Base-by-base conservation (phyloP, 2,888 invertebrate species). In the Polyommatus icarus region DNA sequence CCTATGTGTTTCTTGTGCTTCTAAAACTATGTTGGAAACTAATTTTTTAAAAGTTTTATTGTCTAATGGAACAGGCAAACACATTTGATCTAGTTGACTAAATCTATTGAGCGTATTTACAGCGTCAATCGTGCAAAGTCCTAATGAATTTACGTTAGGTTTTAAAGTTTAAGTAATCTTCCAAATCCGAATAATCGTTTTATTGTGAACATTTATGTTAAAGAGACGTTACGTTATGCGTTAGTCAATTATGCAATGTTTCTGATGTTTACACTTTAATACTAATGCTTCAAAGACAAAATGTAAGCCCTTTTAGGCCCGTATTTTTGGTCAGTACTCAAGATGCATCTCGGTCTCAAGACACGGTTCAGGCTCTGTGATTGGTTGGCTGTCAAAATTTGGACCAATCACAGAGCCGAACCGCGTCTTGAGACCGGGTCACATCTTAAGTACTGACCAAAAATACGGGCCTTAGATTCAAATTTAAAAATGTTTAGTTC, bases 81-180 rank as follows among this genome's bases (percentile, higher is more conserved):
- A 54, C 50, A 54, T 75, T 29, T 50, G 50, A 73, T 50, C 75
- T 50, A 75, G 24, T 57, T 6, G 20, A n/a, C 72, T 77, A 77
- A 72, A 59, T 72, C 77, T 77, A 77, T 71, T 57, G 57, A 77
- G 85, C 88, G 77, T 80, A 78, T 75, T 78, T 80, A 78, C 61
- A 77, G 79, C 46, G 77, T 54, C 4, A 76, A 76, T 78, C 81
- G 81, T 81, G 81, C 81, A 78, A 76, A 46, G 15, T 24, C n/a
- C 67, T 76, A 67, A 59, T 46, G 2, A 59, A 59, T 67, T 29
- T 67, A 67, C 24, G 24, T 67, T 67, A 8, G 36, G 1, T 61
- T 36, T 24, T 4, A 20, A 12, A 24, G 3, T 59, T 20, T 20
- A 20, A 10, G 24, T 24, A 24, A 61, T 10, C n/a, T 20, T 7